These are phyloP conservation scores for Pygoscelis adeliae DNA, from an alignment of 2,113 vertebrate genomes.

Conservation along the genomic window DNA sequence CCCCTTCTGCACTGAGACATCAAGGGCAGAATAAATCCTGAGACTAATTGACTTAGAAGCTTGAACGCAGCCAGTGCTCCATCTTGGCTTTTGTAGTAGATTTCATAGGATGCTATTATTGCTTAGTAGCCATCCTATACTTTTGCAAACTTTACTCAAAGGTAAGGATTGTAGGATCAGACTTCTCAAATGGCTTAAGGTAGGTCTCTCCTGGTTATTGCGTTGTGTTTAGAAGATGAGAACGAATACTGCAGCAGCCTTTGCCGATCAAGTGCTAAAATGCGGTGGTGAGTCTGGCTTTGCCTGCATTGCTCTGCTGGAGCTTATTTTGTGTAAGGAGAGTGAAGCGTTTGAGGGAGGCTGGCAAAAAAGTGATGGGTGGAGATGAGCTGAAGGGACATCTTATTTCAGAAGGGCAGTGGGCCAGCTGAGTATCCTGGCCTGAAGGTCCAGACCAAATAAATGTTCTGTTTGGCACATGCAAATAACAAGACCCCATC, in stretches of 20 bases:
- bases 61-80: not conserved
- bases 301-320: not conserved
- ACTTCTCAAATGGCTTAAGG: not conserved
- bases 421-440: not conserved
- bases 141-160: not conserved
- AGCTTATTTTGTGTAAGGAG: fast-evolving
- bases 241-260: not conserved
- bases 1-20: not conserved
- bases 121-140: not conserved
- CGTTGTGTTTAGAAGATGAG: not conserved
- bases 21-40: not conserved
- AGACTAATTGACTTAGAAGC: not conserved
- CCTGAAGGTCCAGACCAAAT: not conserved
- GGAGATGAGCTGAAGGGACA: not conserved
- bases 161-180: too few relatives aligned
- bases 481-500: not conserved
- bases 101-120: not conserved
- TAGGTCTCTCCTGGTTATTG: not conserved
- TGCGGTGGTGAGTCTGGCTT: not conserved
- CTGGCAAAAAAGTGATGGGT: not conserved
- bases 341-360: not conserved
- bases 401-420: not conserved
- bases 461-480: not conserved
- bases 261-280: not conserved
- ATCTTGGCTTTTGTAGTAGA: not conserved